phyloP scores from a whole-genome alignment of 2,113 vertebrate species.

The Myotis brandtii region DNA sequence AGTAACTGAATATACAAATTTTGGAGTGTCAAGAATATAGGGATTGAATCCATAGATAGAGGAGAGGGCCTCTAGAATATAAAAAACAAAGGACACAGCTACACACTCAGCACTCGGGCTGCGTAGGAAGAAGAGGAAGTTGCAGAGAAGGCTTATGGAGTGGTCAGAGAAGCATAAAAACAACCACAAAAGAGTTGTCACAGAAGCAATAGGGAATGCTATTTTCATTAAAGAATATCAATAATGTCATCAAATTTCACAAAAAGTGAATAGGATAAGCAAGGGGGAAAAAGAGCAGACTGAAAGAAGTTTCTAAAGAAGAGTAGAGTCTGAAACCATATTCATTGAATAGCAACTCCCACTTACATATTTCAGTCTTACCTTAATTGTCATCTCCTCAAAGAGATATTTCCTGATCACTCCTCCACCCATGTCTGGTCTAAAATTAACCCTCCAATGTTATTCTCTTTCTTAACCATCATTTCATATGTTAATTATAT shows the following conservation, averaged over 20 bases:
- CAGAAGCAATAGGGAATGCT: not conserved
- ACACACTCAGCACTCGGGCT: not conserved
- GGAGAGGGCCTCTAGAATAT: not conserved
- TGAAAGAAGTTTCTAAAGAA: constrained; percentile 28
- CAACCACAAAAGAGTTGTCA: not conserved
- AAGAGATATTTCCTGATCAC: constrained; percentile 15
- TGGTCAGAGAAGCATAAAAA: not conserved
- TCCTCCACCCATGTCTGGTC: not conserved
- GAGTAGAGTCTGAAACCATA: not conserved
- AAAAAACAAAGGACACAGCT: not conserved
- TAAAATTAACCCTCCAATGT: not conserved
- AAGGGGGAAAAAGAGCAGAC: not conserved
- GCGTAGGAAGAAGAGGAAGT: not conserved
- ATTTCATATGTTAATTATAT: not conserved
- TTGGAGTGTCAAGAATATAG: not conserved
- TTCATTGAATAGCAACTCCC: not conserved
- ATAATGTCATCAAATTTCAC: constrained; percentile 1
- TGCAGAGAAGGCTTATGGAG: not conserved
- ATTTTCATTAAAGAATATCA: constrained; percentile 28
- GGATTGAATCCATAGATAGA: not conserved
- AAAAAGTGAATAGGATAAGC: not conserved
- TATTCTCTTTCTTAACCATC: not conserved
- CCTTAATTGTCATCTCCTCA: constrained; percentile 9
- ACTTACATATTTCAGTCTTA: not conserved
- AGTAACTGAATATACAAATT: not conserved